These are phyloP conservation scores for Pseudopleuronectes americanus DNA, from an alignment of 2,797 vertebrate species.

Conservation along the genomic window DNA sequence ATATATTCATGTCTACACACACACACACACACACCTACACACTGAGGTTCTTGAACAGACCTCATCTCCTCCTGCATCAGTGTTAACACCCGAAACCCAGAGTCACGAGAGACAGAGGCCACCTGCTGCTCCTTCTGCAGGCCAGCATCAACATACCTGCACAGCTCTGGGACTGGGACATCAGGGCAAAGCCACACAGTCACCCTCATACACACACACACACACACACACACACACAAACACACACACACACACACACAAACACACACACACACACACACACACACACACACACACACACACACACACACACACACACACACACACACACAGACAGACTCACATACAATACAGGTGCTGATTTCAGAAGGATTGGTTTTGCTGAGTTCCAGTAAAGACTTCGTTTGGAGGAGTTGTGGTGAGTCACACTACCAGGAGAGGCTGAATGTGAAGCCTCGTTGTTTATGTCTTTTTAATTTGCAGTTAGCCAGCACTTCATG, in stretches of 20 bases:
- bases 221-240: not conserved
- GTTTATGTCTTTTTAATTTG: constrained; percentile 35
- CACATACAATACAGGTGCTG: constrained; percentile 45
- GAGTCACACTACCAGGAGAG: constrained; percentile 70
- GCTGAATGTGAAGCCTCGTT: constrained; percentile 29
- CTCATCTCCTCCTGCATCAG: constrained; percentile 41
- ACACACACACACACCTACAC: too few species aligned
- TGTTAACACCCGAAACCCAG: constrained; percentile 68
- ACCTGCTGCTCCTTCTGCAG: constrained; percentile 74
- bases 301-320: not conserved
- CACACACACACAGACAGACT: not conserved
- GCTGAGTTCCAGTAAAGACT: constrained; percentile 63
- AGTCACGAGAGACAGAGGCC: constrained; percentile 61
- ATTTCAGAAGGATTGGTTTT: constrained; percentile 44
- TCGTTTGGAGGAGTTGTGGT: constrained; percentile 35
- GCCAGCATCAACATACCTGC: constrained; percentile 69
- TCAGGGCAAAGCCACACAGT: constrained; percentile 11
- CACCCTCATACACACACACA: not conserved
- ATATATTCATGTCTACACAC: too few species aligned
- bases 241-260: not conserved
- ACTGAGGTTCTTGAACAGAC: constrained; percentile 7
- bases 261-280: too few species aligned
- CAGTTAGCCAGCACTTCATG: constrained; percentile 25
- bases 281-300: not conserved
- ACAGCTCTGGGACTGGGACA: constrained; percentile 37